Evolutionary conservation across 2,113 vertebrate species (phyloP).

Genomic region (Egretta garzetta): DNA sequence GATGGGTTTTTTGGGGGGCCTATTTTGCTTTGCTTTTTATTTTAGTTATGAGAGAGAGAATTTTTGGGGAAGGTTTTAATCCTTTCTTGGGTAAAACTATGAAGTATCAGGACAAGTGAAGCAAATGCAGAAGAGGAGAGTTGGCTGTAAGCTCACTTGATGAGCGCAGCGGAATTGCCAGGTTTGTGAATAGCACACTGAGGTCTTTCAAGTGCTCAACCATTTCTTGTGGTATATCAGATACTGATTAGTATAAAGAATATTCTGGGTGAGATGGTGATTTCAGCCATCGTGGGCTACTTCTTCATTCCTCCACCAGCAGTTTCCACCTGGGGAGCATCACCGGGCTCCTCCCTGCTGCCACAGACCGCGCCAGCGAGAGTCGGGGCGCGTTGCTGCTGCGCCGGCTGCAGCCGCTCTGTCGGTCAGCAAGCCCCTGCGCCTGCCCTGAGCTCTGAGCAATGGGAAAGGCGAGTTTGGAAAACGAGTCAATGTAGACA

Average conservation of each 20-base stretch:
- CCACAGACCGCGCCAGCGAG: background rate
- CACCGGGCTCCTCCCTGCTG: background rate
- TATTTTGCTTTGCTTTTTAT: background rate
- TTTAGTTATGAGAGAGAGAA: background rate
- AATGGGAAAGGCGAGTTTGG: background rate
- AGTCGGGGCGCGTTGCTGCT: rapidly evolving
- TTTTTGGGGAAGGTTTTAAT: background rate
- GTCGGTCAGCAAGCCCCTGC: background rate
- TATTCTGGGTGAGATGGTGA: background rate
- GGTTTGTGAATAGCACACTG: background rate
- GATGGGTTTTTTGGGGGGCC: background rate
- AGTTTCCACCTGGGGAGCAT: too few species aligned
- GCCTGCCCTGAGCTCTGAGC: background rate
- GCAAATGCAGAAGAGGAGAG: background rate
- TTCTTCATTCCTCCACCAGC: background rate
- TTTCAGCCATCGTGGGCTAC: background rate
- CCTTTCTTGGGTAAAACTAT: background rate
- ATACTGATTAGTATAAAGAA: background rate
- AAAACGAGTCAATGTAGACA: background rate
- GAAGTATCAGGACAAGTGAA: background rate
- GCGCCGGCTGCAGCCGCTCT: background rate
- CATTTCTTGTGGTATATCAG: background rate
- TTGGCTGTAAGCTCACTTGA: background rate
- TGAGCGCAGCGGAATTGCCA: background rate
- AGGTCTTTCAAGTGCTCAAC: background rate